These are phyloP conservation scores for Colinus virginianus DNA, from an alignment of 2,113 vertebrate genomes.

Conservation along the genomic window DNA sequence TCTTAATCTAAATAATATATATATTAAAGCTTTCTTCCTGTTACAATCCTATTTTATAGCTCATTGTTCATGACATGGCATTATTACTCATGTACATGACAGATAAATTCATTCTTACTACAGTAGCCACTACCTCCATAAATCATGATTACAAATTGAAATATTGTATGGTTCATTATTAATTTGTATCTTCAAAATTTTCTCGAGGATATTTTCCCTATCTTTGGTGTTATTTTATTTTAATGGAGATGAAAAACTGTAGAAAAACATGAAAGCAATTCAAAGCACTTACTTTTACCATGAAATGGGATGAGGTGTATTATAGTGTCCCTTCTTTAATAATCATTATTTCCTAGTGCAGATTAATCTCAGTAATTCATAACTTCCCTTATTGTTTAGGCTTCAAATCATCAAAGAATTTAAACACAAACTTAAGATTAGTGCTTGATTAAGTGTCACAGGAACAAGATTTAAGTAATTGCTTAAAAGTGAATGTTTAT, in stretches of 20 bases:
- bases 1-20: conserved; percentile 15
- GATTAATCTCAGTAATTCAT: conserved; percentile 13
- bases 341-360: neutral
- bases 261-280: neutral
- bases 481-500: conserved; percentile 51
- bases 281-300: neutral
- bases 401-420: conserved; percentile 57
- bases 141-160: conserved; percentile 48
- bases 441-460: conserved; percentile 54
- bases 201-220: conserved; percentile 2
- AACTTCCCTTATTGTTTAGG: conserved; percentile 47
- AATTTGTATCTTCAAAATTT: conserved; percentile 24
- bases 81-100: conserved; percentile 25
- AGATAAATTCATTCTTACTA: conserved; percentile 7
- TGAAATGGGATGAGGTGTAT: neutral
- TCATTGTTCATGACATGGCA: conserved; percentile 11
- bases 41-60: conserved; percentile 32
- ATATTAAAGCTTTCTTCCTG: conserved; percentile 42
- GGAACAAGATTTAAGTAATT: conserved; percentile 54
- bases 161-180: conserved; percentile 8
- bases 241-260: neutral
- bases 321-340: neutral
- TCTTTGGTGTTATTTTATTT: neutral
- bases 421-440: conserved; percentile 56
- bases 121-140: neutral